These are phyloP conservation scores for Thamnophis elegans DNA, from an alignment of 2,797 vertebrate genomes.

Conservation along the genomic window DNA sequence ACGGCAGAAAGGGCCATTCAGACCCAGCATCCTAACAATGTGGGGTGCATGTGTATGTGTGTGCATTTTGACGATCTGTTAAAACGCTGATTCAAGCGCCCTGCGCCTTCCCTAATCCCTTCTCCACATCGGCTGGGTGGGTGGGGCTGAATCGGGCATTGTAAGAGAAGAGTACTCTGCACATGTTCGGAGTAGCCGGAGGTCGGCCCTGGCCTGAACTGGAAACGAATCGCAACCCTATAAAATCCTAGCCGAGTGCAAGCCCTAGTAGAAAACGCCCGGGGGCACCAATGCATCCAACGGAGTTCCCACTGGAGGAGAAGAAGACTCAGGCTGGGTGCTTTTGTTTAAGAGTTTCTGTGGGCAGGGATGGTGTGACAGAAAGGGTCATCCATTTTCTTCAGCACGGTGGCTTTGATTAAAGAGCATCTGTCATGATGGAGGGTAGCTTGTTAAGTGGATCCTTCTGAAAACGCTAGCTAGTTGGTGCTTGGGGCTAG, in stretches of 20 bases:
- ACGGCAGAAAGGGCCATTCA: not conserved
- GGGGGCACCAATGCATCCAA: not conserved
- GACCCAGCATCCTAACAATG: not conserved
- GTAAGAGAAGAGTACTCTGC: not conserved
- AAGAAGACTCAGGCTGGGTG: not conserved
- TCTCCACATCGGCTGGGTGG: not conserved
- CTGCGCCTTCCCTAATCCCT: not conserved
- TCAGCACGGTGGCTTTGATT: not conserved
- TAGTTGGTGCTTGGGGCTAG: no score
- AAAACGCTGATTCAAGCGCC: not conserved
- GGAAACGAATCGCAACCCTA: not conserved
- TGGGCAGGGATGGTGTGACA: not conserved
- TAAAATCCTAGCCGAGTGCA: not conserved
- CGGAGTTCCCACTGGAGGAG: not conserved
- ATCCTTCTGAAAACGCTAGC: not conserved
- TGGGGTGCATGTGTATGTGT: not conserved
- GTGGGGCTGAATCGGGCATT: not conserved
- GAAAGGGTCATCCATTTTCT: conserved; percentile 3
- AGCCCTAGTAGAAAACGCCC: not conserved
- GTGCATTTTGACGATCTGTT: not conserved
- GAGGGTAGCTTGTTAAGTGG: not conserved
- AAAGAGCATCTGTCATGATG: not conserved
- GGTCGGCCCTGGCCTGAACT: not conserved
- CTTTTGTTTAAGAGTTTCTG: conserved; percentile 10
- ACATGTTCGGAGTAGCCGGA: not conserved